Conservation (phyloP, 1,140 invertebrate genomes). For the Atopsyche davidsoni region DNA sequence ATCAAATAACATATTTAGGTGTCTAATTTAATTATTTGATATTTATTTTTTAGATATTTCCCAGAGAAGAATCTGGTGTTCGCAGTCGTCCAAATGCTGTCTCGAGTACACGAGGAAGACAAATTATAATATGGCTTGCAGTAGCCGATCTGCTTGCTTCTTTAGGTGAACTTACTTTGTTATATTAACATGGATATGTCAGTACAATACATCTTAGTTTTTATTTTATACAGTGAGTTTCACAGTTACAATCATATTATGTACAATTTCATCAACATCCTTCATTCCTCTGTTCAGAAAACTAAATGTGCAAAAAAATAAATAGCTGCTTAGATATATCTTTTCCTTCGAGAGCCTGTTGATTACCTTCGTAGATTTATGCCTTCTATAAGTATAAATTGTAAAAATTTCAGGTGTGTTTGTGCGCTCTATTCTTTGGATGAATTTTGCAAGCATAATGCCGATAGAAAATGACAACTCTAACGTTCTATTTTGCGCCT, state of each 20-base stretch:
- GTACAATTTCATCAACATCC: too few relatives aligned
- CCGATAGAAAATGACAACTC: conserved; percentile 56
- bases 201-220: too few relatives aligned
- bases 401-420: conserved; percentile 57
- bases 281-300: too few relatives aligned
- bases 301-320: too few relatives aligned
- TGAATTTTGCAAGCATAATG: conserved; percentile 60
- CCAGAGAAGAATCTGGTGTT: conserved; percentile 36
- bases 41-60: conserved; percentile 43
- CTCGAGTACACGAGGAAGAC: conserved; percentile 55
- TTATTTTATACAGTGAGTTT: too few relatives aligned
- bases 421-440: conserved; percentile 63
- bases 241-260: too few relatives aligned
- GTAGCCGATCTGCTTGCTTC: conserved; percentile 71
- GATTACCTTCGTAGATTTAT: too few relatives aligned
- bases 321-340: too few relatives aligned
- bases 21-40: conserved; percentile 8
- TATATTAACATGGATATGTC: too few relatives aligned
- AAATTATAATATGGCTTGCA: conserved; percentile 72
- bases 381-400: conserved; percentile 10
- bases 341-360: too few relatives aligned
- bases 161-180: conserved; percentile 57
- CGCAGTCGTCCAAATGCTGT: conserved; percentile 48
- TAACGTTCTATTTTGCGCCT: conserved; percentile 63
- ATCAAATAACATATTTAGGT: too few relatives aligned